Conservation (phyloP, 2,113 vertebrate genomes). For the Todiramphus chloris region DNA sequence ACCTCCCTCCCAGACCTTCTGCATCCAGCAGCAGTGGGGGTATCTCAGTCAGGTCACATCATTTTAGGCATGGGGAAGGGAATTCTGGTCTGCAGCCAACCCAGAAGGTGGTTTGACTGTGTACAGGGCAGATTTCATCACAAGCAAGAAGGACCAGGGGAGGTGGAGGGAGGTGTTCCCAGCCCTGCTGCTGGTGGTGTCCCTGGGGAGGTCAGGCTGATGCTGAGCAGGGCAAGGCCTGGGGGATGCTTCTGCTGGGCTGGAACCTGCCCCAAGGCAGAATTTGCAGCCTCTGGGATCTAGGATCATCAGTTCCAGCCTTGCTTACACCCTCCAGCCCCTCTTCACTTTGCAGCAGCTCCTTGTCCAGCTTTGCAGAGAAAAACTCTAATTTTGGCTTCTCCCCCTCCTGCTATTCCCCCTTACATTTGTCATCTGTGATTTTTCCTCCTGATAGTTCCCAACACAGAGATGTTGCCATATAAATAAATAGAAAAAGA, state of each 20-base stretch:
- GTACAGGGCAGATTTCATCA: neutral
- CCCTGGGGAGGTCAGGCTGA: neutral
- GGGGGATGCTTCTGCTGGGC: neutral
- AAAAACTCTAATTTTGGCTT: neutral
- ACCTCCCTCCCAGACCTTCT: neutral
- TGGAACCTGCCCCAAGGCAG: neutral
- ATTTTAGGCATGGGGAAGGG: neutral
- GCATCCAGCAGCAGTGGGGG: accelerated
- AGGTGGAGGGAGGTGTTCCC: neutral
- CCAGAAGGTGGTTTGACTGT: too few relatives aligned
- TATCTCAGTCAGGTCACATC: neutral
- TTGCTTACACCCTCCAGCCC: too few relatives aligned
- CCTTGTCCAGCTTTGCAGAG: neutral
- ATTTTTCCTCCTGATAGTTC: neutral
- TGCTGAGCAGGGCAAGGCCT: neutral
- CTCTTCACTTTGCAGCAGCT: neutral
- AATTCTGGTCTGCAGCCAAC: neutral
- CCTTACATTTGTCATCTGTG: neutral
- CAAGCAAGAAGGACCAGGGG: neutral
- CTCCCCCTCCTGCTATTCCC: neutral
- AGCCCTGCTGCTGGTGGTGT: neutral
- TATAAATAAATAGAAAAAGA: neutral
- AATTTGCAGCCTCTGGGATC: neutral
- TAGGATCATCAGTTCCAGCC: neutral
- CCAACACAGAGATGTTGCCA: neutral